Percentiles rank a stretch among this genome's conserved stretches.
phyloP scores from a whole-genome alignment of 2,888 invertebrate species.

The Cremastinae sp. region DNA sequence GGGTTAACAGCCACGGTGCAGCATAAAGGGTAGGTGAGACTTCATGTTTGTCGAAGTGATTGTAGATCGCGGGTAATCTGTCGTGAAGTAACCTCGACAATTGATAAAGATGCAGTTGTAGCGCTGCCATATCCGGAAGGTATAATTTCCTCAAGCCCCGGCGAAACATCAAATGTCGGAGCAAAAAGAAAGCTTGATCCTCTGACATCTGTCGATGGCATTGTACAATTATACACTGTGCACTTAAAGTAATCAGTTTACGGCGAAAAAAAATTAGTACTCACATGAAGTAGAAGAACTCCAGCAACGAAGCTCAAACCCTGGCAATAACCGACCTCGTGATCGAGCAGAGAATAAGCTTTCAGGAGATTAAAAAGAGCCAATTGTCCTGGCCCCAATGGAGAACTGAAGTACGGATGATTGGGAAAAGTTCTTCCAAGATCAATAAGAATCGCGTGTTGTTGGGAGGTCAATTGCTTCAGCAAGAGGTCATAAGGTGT shows the following conservation, averaged over 20 bases:
- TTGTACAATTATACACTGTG: slow-evolving; percentile 15
- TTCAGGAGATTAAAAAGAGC: slow-evolving; percentile 96
- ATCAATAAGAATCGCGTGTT: slow-evolving; percentile 98
- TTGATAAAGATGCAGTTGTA: slow-evolving; percentile 95
- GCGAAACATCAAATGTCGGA: slow-evolving; percentile 95
- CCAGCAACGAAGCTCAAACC: slow-evolving; percentile 98
- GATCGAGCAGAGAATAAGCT: slow-evolving; percentile 96
- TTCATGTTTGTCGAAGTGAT: slow-evolving; percentile 92
- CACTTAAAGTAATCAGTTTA: not conserved
- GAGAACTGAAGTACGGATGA: slow-evolving; percentile 95
- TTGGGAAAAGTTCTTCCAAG: slow-evolving; percentile 96
- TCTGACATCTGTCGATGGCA: slow-evolving; percentile 90
- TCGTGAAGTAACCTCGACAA: slow-evolving; percentile 95
- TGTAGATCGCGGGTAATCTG: slow-evolving; percentile 91
- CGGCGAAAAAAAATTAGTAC: slow-evolving; percentile 72
- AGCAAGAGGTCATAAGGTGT: slow-evolving; percentile 90
- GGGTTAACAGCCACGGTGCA: slow-evolving; percentile 97
- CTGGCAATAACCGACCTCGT: slow-evolving; percentile 97
- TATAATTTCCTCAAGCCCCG: slow-evolving; percentile 94
- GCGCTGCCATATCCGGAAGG: slow-evolving; percentile 95
- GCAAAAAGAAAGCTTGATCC: slow-evolving; percentile 91
- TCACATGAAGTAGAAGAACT: slow-evolving; percentile 94
- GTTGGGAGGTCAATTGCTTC: slow-evolving; percentile 94
- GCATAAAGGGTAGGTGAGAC: slow-evolving; percentile 97
- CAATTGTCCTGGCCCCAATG: slow-evolving; percentile 95